Conservation (phyloP, 1,140 invertebrate genomes). For the Medauroidea extradentata region DNA sequence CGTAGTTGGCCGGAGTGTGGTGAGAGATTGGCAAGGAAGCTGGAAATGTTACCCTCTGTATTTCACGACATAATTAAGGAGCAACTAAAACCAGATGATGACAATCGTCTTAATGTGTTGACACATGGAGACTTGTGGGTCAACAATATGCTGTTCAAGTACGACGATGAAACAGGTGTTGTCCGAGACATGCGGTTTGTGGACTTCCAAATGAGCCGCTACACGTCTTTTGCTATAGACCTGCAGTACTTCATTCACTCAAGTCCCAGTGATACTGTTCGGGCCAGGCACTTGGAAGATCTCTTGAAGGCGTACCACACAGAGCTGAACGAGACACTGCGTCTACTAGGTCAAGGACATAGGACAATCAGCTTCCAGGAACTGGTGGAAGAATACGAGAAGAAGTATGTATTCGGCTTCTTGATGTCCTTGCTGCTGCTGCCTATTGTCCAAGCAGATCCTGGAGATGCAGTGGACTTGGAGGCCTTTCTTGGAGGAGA, state of each 20-base stretch:
- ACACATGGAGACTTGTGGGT: conserved; percentile 52
- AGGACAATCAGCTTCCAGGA: conserved; percentile 40
- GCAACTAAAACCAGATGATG: neutral
- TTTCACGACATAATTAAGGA: neutral
- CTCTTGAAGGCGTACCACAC: conserved; percentile 43
- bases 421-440: no score
- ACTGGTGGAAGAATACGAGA: no score
- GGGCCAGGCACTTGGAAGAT: conserved; percentile 34
- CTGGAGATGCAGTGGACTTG: no score
- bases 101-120: conserved; percentile 30
- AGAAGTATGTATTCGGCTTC: no score
- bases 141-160: conserved; percentile 51
- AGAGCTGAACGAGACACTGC: conserved; percentile 36
- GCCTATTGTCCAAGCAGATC: no score
- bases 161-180: conserved; percentile 15
- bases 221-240: conserved; percentile 50
- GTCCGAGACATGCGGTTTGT: conserved; percentile 33
- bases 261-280: conserved; percentile 40
- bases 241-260: conserved; percentile 54
- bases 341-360: conserved; percentile 37
- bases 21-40: neutral
- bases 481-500: no score
- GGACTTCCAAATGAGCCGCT: conserved; percentile 41
- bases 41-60: neutral
- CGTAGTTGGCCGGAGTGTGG: conserved; percentile 1